Conservation (phyloP, 2,888 invertebrate species). For the Netelia melanura region DNA sequence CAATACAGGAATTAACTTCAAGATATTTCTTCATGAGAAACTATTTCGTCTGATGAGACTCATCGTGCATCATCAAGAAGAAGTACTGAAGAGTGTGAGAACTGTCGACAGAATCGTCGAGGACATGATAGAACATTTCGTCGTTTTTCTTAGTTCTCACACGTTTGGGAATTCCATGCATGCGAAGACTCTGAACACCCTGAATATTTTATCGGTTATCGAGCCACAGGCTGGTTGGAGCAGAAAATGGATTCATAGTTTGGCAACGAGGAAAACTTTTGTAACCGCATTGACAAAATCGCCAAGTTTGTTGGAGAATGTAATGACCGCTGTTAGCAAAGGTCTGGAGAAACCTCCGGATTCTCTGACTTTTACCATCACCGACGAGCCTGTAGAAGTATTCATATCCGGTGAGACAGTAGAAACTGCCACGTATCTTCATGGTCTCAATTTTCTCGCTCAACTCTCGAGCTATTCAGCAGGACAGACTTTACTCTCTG, state of each 20-base stretch:
- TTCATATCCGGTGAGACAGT: conserved; percentile 81
- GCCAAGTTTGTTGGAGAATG: conserved; percentile 76
- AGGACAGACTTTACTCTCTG: conserved; percentile 77
- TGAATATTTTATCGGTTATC: conserved; percentile 80
- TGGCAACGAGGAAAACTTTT: conserved; percentile 77
- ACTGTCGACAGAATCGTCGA: conserved; percentile 78
- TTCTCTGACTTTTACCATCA: conserved; percentile 74
- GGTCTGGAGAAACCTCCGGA: conserved; percentile 75
- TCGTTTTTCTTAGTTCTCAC: conserved; percentile 77
- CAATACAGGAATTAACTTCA: conserved; percentile 81
- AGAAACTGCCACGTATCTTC: conserved; percentile 80
- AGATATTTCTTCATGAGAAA: conserved; percentile 81
- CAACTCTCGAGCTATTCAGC: conserved; percentile 77
- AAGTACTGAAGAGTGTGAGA: conserved; percentile 77
- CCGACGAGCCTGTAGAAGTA: conserved; percentile 79
- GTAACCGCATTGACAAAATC: conserved; percentile 77
- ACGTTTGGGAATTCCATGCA: conserved; percentile 70
- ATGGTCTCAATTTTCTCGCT: conserved; percentile 80
- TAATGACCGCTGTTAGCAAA: conserved; percentile 72
- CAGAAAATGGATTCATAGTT: conserved; percentile 79
- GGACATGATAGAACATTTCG: conserved; percentile 81
- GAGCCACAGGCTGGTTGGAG: conserved; percentile 82
- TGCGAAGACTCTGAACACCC: conserved; percentile 75
- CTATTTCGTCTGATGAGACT: conserved; percentile 79
- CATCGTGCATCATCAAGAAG: conserved; percentile 79